These are phyloP conservation scores for Narcine bancroftii DNA, from an alignment of 2,113 vertebrate genomes.

Conservation along the genomic window DNA sequence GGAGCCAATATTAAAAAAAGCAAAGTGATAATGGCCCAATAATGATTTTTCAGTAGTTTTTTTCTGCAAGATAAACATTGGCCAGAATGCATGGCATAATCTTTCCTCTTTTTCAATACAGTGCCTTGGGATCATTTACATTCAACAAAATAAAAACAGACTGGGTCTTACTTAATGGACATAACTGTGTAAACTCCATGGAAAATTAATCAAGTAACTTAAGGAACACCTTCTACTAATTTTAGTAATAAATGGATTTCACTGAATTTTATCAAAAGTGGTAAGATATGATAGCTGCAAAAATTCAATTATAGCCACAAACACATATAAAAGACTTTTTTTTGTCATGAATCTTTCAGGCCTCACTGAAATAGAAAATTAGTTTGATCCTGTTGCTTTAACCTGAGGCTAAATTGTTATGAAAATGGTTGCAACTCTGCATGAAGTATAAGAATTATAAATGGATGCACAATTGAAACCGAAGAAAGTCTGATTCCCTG, in stretches of 20 bases:
- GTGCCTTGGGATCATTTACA: no score
- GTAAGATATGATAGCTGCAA: no score
- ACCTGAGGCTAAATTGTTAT: background rate
- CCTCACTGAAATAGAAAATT: slow-evolving; percentile 30
- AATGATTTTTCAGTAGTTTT: no score
- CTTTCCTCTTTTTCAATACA: no score
- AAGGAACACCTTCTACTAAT: background rate
- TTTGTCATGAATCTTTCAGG: slow-evolving; percentile 10
- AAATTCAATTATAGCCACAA: slow-evolving; percentile 2
- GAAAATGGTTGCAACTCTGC: background rate
- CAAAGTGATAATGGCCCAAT: background rate
- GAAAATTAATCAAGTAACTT: background rate
- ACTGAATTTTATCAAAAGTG: background rate
- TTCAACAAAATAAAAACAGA: no score
- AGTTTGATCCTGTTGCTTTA: background rate
- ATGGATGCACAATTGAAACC: background rate
- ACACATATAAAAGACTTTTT: background rate
- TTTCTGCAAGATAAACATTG: no score
- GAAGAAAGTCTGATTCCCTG: background rate
- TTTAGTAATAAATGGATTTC: background rate
- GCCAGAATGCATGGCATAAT: no score
- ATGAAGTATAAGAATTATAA: background rate
- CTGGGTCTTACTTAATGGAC: no score
- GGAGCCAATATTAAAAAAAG: background rate
- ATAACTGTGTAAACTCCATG: background rate